Evolutionary conservation across 2,113 vertebrate species (phyloP).

Genomic region (Pongo abelii): DNA sequence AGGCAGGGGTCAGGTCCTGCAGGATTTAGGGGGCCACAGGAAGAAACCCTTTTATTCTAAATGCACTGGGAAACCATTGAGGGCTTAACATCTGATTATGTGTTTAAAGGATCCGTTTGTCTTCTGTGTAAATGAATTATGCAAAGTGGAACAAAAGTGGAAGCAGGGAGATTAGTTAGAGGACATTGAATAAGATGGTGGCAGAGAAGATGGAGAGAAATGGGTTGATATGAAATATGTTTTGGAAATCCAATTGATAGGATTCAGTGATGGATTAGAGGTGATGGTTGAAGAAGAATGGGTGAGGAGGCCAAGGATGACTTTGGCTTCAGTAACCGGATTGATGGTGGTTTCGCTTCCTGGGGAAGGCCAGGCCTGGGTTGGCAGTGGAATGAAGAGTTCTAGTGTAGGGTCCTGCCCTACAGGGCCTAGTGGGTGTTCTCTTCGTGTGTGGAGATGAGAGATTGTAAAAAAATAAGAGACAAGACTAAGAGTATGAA

Average conservation of each 20-base stretch:
- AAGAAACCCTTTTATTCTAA: constrained; percentile 4
- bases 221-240: neutral
- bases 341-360: neutral
- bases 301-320: neutral
- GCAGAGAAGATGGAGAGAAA: neutral
- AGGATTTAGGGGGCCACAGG: neutral
- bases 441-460: no score
- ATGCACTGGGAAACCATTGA: neutral
- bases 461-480: no score
- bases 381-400: neutral
- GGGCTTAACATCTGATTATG: neutral
- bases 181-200: neutral
- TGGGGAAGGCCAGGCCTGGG: neutral
- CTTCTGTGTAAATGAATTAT: neutral
- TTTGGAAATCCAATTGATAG: neutral
- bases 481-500: no score
- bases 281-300: neutral
- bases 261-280: neutral
- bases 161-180: neutral
- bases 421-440: no score
- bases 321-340: neutral
- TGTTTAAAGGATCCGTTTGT: neutral
- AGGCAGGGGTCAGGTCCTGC: neutral
- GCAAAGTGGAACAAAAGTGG: neutral
- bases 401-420: neutral